Evolutionary conservation across 2,888 invertebrate genomes (phyloP).

Genomic region (Neelides folsomi): DNA sequence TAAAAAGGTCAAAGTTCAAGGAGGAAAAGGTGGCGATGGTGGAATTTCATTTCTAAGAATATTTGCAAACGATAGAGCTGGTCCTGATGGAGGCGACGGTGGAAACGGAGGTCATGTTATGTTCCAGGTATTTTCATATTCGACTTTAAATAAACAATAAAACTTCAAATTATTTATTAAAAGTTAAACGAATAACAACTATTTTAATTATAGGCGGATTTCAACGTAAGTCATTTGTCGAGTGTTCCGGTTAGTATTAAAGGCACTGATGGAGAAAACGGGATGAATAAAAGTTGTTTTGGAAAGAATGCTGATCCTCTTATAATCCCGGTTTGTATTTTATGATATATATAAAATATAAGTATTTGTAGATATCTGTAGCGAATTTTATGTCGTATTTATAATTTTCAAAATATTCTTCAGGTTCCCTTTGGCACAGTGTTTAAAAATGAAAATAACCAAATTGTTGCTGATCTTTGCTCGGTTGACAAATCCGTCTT

Average conservation of each 20-base stretch:
- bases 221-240: conserved; percentile 55
- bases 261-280: conserved; percentile 60
- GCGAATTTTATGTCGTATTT: too few relatives aligned
- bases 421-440: conserved; percentile 50
- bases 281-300: conserved; percentile 58
- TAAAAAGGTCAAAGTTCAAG: conserved; percentile 51
- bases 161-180: too few relatives aligned
- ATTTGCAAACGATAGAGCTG: conserved; percentile 74
- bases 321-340: conserved; percentile 42
- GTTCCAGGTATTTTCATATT: conserved; percentile 46
- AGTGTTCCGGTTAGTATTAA: conserved; percentile 48
- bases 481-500: conserved; percentile 51
- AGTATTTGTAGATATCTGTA: too few relatives aligned
- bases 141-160: background rate
- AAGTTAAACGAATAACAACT: background rate
- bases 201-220: conserved; percentile 44
- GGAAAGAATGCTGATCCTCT: conserved; percentile 67
- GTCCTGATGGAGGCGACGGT: conserved; percentile 93
- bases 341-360: too few relatives aligned
- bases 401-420: conserved; percentile 8
- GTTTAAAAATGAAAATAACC: conserved; percentile 40
- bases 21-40: conserved; percentile 88
- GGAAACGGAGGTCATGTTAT: conserved; percentile 91
- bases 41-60: conserved; percentile 70
- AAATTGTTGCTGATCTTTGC: conserved; percentile 53